These are phyloP conservation scores for Rutilus rutilus DNA, from an alignment of 2,113 vertebrate species.

Conservation along the genomic window DNA sequence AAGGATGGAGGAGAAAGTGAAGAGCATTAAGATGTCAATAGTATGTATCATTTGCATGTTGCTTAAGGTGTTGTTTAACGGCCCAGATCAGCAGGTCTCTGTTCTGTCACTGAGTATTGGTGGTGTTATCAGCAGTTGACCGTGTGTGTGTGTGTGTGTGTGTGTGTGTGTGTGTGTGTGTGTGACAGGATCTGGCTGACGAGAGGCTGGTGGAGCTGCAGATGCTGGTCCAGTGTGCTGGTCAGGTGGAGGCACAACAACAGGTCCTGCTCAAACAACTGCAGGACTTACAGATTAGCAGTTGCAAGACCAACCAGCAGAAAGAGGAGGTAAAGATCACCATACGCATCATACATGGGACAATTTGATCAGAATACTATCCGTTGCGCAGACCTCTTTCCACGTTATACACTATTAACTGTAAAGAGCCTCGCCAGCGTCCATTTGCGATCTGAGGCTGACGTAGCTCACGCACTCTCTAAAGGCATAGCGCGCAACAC, in stretches of 20 bases:
- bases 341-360: too few species aligned
- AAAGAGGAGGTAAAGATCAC: slow-evolving; percentile 68
- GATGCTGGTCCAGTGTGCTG: slow-evolving; percentile 68
- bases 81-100: neutral
- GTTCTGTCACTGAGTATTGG: neutral
- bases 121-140: too few species aligned
- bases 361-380: too few species aligned
- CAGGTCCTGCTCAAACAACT: slow-evolving; percentile 68
- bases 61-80: neutral
- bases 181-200: slow-evolving; percentile 65
- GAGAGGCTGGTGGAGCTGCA: slow-evolving; percentile 73
- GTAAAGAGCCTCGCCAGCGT: too few species aligned
- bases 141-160: too few species aligned
- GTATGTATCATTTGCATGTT: slow-evolving; percentile 67
- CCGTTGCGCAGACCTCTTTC: too few species aligned
- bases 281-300: slow-evolving; percentile 75
- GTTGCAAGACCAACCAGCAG: slow-evolving; percentile 68
- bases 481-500: too few species aligned
- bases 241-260: slow-evolving; percentile 65
- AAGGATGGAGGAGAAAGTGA: slow-evolving; percentile 85
- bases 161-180: too few species aligned
- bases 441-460: too few species aligned
- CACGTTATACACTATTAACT: too few species aligned
- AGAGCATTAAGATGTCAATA: slow-evolving; percentile 83
- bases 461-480: too few species aligned